phyloP scores from a whole-genome alignment of 92 coral and sea anemone genomes.

The Porites divaricata region DNA sequence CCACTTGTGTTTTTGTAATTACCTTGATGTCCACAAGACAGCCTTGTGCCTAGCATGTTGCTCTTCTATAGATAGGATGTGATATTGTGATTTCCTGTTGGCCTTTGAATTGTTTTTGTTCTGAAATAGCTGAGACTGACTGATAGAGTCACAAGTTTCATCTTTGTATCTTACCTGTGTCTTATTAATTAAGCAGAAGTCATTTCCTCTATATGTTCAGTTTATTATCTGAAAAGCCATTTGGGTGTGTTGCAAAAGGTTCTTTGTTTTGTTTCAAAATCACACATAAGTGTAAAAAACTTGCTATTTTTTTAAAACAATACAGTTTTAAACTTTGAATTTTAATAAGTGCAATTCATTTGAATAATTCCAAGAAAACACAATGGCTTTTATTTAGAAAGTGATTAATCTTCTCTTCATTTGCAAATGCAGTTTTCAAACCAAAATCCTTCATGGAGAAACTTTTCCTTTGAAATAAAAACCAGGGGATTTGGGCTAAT shows the following conservation, averaged over 20 bases:
- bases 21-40: slow-evolving; percentile 7
- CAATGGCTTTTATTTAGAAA: slow-evolving; percentile 13
- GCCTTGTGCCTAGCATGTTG: slow-evolving; percentile 8
- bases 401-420: slow-evolving; percentile 17
- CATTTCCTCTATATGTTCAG: not conserved
- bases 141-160: not conserved
- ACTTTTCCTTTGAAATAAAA: not conserved
- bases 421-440: not conserved
- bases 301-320: slow-evolving; percentile 20
- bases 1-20: slow-evolving; percentile 5
- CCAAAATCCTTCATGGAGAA: not conserved
- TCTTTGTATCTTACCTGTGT: not conserved
- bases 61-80: not conserved
- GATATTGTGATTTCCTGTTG: not conserved
- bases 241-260: slow-evolving; percentile 25
- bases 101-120: not conserved
- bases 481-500: not conserved
- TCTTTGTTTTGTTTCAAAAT: not conserved
- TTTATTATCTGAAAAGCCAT: not conserved
- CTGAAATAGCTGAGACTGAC: not conserved
- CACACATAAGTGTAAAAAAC: slow-evolving; percentile 29
- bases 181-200: not conserved
- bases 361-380: slow-evolving; percentile 26
- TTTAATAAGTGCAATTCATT: slow-evolving; percentile 25
- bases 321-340: slow-evolving; percentile 35